Evolutionary conservation across 1,140 invertebrate genomes (phyloP), one percentile per base, ranked within the genome.

Genomic region (Grapholita molesta): DNA sequence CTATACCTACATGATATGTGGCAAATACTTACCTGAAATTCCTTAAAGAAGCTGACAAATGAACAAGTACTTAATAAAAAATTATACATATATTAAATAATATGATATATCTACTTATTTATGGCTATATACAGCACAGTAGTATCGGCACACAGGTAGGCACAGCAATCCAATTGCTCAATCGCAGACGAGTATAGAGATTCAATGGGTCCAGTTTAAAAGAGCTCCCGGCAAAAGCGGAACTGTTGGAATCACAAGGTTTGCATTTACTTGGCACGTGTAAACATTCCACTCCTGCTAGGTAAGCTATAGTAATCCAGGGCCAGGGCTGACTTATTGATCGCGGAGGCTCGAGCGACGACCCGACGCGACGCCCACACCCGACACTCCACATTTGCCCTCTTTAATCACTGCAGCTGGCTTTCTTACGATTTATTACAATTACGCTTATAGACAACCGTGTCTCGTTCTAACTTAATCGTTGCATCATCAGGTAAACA

Each of bases 301-400:
- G 6, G 42, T 48, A 9, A 48, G 42, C 42, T 9, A 5, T 21
- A 7, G 8, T 8, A 48, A 48, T 38, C n/a, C 42, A 48, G 6
- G 42, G 28, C 42, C 42, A 38, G 28, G 21, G 30, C 32, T 66
- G 64, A 66, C 64, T 66, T 66, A 66, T 66, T 66, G 64, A 66
- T 66, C 64, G 64, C 55, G 15, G 55, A 48, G 42, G 42, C 42
- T 48, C 42, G 42, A 61, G 55, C 55, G 55, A 61, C 55, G 55
- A 61, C 55, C 42, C 42, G 42, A 6, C 55, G 55, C 25, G 12
- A 38, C 55, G 55, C 55, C 55, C 55, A 61, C 55, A 15, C 24
- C 24, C 53, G 24, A 12, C 55, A 32, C 55, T 61, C n/a, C 24
- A 28, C 55, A 61, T 48, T 48, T 48, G 42, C 42, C 21, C 42